Evolutionary conservation across 2,113 vertebrate genomes (phyloP).

Genomic region (Zosterops borbonicus): DNA sequence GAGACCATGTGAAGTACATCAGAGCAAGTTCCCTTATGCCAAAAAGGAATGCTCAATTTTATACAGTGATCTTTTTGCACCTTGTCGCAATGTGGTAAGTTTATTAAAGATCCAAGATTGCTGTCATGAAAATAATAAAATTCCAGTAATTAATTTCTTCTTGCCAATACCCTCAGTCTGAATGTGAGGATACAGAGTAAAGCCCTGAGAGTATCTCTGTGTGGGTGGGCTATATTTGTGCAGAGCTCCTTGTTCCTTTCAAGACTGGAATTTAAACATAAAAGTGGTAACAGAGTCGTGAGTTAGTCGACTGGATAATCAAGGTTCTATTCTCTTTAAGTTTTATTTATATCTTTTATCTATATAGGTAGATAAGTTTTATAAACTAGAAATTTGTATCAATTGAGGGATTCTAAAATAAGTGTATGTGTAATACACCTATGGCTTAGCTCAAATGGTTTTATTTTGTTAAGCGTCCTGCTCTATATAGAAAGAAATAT

Average conservation of each 20-base stretch:
- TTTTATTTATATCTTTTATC: neutral
- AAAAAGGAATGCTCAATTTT: conserved; percentile 95
- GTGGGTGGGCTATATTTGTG: neutral
- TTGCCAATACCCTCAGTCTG: neutral
- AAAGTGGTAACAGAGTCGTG: neutral
- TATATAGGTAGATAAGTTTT: neutral
- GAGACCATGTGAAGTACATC: conserved; percentile 92
- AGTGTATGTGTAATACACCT: neutral
- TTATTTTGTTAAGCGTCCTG: neutral
- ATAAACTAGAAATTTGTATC: neutral
- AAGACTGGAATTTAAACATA: neutral
- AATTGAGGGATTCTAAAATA: neutral
- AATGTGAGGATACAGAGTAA: neutral
- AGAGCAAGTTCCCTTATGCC: conserved; percentile 94
- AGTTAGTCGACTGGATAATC: neutral
- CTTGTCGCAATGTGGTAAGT: conserved; percentile 96
- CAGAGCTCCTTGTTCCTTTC: neutral
- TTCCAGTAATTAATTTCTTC: neutral
- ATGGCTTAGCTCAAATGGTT: neutral
- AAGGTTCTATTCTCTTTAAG: neutral
- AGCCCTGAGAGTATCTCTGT: neutral
- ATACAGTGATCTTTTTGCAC: conserved; percentile 94
- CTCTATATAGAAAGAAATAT: neutral
- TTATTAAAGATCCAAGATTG: conserved; percentile 62
- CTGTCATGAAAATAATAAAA: neutral